Conservation (phyloP, 2,888 invertebrate genomes). For the Drosophila recens region DNA sequence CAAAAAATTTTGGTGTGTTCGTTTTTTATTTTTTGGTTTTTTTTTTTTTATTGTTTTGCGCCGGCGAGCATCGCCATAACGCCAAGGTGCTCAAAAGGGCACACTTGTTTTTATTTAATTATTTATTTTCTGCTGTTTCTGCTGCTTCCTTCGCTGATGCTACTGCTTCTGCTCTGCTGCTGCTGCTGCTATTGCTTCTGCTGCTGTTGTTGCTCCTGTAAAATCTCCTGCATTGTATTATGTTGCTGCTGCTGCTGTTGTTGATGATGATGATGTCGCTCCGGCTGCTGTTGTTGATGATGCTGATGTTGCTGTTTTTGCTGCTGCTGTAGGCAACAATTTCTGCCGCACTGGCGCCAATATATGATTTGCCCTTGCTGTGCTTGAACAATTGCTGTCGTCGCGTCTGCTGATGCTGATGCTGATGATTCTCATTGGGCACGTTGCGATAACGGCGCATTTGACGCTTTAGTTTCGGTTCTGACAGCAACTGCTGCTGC, state of each 20-base stretch:
- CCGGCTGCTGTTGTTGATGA: no score
- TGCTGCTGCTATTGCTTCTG: background rate
- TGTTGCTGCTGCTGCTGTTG: conserved; percentile 9
- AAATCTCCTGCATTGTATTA: no score
- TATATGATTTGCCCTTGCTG: conserved; percentile 57
- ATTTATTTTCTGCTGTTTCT: no score
- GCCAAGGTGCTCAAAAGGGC: no score
- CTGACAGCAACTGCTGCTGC: conserved; percentile 9
- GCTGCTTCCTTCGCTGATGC: no score
- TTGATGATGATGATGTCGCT: no score
- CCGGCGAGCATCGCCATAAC: no score
- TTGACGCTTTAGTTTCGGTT: conserved; percentile 38
- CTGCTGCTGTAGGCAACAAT: conserved; percentile 53
- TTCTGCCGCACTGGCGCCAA: conserved; percentile 41
- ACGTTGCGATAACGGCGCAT: conserved; percentile 79
- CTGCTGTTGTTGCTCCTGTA: conserved; percentile 12
- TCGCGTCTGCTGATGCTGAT: conserved; percentile 61
- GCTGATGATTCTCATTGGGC: conserved; percentile 82
- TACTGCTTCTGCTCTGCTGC: no score
- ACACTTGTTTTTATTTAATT: no score
- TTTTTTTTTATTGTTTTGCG: no score
- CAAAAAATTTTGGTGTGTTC: no score
- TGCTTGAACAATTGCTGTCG: conserved; percentile 61
- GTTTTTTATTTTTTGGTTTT: no score
- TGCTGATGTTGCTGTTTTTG: conserved; percentile 1